Percentiles rank a stretch among this genome's conserved stretches.
phyloP scores from a whole-genome alignment of 1,140 invertebrate genomes.

The Ectropis grisescens region DNA sequence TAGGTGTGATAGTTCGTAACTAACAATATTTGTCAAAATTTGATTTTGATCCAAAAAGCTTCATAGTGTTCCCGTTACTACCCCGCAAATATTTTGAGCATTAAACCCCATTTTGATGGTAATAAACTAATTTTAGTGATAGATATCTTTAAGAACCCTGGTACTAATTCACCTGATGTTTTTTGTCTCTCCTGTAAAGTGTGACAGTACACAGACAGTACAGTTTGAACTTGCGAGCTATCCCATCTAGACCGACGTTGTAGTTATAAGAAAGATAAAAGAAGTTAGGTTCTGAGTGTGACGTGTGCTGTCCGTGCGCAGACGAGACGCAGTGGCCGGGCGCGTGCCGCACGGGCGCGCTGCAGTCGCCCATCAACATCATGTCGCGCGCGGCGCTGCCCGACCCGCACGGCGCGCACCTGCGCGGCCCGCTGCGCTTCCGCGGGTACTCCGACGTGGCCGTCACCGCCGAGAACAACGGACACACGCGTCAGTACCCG shows the following conservation, averaged over 20 bases:
- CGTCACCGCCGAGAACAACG: constrained; percentile 29
- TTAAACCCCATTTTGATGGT: too few species aligned
- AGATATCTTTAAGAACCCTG: too few species aligned
- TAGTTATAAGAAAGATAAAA: not conserved
- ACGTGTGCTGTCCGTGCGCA: constrained; percentile 4
- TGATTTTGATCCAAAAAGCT: too few species aligned
- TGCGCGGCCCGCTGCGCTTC: constrained; percentile 35
- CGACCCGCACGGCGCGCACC: constrained; percentile 28
- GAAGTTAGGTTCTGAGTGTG: not conserved
- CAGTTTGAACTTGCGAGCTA: not conserved
- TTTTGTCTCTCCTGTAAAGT: too few species aligned
- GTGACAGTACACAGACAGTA: too few species aligned
- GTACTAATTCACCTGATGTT: too few species aligned
- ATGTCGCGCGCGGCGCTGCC: constrained; percentile 25
- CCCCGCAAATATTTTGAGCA: too few species aligned
- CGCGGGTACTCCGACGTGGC: constrained; percentile 34
- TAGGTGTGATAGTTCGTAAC: too few species aligned
- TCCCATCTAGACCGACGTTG: not conserved
- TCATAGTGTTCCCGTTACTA: too few species aligned
- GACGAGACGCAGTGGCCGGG: constrained; percentile 43
- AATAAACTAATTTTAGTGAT: too few species aligned
- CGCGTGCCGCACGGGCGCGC: constrained; percentile 23
- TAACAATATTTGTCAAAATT: too few species aligned
- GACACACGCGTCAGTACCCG: constrained; percentile 38
- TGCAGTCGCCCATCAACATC: constrained; percentile 55